Conservation (phyloP, 1,140 invertebrate genomes). For the Scylla paramamosain region DNA sequence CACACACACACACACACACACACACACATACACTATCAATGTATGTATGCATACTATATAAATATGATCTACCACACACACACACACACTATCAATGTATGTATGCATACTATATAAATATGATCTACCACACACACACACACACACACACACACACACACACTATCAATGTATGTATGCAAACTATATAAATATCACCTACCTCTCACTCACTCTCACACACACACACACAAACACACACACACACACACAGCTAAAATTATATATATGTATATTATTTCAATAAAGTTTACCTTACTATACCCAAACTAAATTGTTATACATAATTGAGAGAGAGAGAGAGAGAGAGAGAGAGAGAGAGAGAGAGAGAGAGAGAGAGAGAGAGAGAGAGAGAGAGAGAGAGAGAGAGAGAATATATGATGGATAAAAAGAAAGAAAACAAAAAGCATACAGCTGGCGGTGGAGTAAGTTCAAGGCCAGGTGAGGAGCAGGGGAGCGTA, state of each 20-base stretch:
- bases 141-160: background rate
- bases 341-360: no score
- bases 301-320: no score
- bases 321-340: background rate
- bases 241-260: no score
- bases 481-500: background rate
- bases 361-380: constrained; percentile 15
- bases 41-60: no score
- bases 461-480: background rate
- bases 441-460: background rate
- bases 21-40: background rate
- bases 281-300: background rate
- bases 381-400: constrained; percentile 24
- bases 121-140: background rate
- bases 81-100: background rate
- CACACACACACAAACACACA: no score
- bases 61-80: no score
- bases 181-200: no score
- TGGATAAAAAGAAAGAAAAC: constrained; percentile 1
- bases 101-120: background rate
- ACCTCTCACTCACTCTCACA: no score
- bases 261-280: constrained; percentile 8
- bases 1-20: no score
- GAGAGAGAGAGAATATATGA: constrained; percentile 36
- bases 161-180: no score